Conservation (phyloP, 2,797 vertebrate species). For the Sciurus vulgaris region DNA sequence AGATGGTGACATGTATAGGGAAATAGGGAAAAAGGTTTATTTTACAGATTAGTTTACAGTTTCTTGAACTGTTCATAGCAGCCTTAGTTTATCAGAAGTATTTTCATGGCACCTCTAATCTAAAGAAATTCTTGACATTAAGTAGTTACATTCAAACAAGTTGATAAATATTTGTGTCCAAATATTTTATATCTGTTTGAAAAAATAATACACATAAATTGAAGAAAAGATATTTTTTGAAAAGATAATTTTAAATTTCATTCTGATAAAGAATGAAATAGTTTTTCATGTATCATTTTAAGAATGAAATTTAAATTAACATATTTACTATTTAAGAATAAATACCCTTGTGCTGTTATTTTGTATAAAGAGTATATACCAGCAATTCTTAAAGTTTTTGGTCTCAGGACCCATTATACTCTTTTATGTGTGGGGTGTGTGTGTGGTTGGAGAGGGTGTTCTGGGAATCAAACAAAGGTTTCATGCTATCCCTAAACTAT, state of each 20-base stretch:
- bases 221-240: background rate
- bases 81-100: background rate
- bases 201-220: background rate
- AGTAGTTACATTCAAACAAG: background rate
- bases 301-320: too few relatives aligned
- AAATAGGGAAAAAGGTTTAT: accelerated
- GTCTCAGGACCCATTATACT: too few relatives aligned
- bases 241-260: background rate
- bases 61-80: background rate
- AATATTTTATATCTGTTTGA: background rate
- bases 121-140: background rate
- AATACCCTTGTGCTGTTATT: too few relatives aligned
- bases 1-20: background rate
- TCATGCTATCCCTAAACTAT: too few relatives aligned
- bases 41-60: too few relatives aligned
- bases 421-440: too few relatives aligned
- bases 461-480: too few relatives aligned
- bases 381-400: too few relatives aligned
- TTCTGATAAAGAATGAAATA: background rate
- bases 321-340: too few relatives aligned
- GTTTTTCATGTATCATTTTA: too few relatives aligned
- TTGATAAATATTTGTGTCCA: background rate
- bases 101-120: background rate
- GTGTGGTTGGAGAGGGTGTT: too few relatives aligned
- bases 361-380: too few relatives aligned